Conservation (phyloP, 2,113 vertebrate species). For the Zosterops lateralis region DNA sequence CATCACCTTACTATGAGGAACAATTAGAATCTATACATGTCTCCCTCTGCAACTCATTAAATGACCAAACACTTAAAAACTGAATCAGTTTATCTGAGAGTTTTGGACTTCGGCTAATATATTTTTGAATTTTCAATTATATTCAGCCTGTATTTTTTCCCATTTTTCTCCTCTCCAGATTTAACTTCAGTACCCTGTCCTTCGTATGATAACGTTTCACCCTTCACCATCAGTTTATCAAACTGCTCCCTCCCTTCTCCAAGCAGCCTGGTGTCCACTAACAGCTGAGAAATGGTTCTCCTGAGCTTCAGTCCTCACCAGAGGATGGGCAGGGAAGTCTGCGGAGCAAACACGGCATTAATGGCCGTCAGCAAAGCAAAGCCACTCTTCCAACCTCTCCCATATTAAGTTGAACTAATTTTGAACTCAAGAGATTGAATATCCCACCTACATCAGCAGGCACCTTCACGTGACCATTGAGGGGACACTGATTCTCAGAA, state of each 20-base stretch:
- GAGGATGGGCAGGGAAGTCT: not conserved
- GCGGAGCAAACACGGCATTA: fast-evolving
- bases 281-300: not conserved
- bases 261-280: not conserved
- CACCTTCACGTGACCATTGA: not conserved
- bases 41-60: not conserved
- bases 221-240: not conserved
- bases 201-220: fast-evolving
- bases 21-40: not conserved
- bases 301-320: not conserved
- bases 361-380: not conserved
- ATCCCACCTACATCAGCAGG: not conserved
- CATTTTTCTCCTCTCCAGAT: not conserved
- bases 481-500: not conserved
- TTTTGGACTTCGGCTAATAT: not conserved
- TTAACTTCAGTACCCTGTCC: not conserved
- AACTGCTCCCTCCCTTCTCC: not conserved
- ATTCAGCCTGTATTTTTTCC: not conserved
- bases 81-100: not conserved
- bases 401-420: constrained; percentile 12
- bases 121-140: not conserved
- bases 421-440: constrained; percentile 40
- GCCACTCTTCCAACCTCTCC: not conserved
- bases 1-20: not conserved
- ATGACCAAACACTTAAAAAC: not conserved